Evolutionary conservation across 1,140 invertebrate species (phyloP).

Genomic region (Lepidurus apus): DNA sequence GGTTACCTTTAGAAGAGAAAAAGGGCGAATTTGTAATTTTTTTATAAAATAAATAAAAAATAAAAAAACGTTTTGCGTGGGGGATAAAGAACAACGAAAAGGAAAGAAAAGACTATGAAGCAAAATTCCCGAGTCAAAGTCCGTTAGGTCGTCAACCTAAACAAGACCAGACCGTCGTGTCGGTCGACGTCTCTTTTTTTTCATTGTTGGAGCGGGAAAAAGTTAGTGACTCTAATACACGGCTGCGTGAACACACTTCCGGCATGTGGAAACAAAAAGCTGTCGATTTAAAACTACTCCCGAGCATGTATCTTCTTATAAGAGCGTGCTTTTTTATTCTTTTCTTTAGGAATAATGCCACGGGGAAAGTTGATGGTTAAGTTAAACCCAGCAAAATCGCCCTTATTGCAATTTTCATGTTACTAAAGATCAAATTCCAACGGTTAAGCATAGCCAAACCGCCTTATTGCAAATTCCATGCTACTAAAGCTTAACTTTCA

Average conservation of each 20-base stretch:
- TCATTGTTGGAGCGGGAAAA: neutral
- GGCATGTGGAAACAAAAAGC: neutral
- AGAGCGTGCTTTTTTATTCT: too few species aligned
- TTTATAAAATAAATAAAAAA: too few species aligned
- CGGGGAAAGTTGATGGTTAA: too few species aligned
- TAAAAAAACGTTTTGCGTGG: neutral
- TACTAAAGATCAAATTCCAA: too few species aligned
- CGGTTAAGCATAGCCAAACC: too few species aligned
- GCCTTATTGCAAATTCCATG: too few species aligned
- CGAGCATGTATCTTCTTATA: neutral
- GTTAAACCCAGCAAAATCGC: too few species aligned
- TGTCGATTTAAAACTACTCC: neutral
- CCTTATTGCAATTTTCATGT: too few species aligned
- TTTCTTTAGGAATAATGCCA: too few species aligned
- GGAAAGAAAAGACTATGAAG: neutral
- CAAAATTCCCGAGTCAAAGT: neutral
- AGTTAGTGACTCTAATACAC: neutral
- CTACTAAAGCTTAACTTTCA: too few species aligned
- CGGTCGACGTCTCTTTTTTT: neutral
- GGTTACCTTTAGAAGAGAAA: too few species aligned
- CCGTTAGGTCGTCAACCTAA: slow-evolving; percentile 21
- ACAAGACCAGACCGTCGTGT: neutral
- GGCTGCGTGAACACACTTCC: slow-evolving; percentile 17
- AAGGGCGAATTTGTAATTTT: too few species aligned
- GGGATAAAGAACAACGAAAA: neutral